These are phyloP conservation scores for Typhlichthys subterraneus DNA, from an alignment of 2,797 vertebrate species.

Conservation along the genomic window DNA sequence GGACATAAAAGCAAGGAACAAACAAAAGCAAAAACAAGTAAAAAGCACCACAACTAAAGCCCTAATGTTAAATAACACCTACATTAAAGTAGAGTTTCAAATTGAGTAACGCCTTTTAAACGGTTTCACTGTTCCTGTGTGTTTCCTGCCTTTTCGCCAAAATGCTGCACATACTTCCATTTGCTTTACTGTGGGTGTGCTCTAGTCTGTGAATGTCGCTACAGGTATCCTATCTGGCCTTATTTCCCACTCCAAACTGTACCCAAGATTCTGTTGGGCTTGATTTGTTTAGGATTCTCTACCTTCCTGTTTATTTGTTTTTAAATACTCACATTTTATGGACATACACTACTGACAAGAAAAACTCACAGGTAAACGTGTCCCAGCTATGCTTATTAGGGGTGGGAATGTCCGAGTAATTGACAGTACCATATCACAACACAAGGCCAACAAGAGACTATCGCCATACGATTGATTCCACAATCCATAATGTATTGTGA, in stretches of 20 bases:
- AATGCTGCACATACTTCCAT: constrained; percentile 31
- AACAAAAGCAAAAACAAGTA: constrained; percentile 19
- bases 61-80: constrained; percentile 72
- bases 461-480: too few relatives aligned
- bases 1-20: constrained; percentile 28
- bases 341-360: too few relatives aligned
- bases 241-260: constrained; percentile 35
- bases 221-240: constrained; percentile 59
- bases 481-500: too few relatives aligned
- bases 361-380: too few relatives aligned
- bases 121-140: constrained; percentile 57
- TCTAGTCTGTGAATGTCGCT: constrained; percentile 66
- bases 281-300: background rate
- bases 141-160: constrained; percentile 51
- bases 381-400: too few relatives aligned
- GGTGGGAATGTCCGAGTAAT: too few relatives aligned
- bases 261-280: constrained; percentile 22
- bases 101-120: constrained; percentile 86
- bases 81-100: constrained; percentile 85
- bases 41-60: constrained; percentile 10
- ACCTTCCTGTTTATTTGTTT: background rate
- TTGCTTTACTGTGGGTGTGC: constrained; percentile 65
- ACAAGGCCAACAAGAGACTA: too few relatives aligned
- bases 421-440: too few relatives aligned
- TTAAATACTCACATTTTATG: background rate